A percentile compares a stretch with the other conserved stretches of the same genome.
Evolutionary conservation across 2,113 vertebrate genomes (phyloP).

Genomic region (Jaculus jaculus): DNA sequence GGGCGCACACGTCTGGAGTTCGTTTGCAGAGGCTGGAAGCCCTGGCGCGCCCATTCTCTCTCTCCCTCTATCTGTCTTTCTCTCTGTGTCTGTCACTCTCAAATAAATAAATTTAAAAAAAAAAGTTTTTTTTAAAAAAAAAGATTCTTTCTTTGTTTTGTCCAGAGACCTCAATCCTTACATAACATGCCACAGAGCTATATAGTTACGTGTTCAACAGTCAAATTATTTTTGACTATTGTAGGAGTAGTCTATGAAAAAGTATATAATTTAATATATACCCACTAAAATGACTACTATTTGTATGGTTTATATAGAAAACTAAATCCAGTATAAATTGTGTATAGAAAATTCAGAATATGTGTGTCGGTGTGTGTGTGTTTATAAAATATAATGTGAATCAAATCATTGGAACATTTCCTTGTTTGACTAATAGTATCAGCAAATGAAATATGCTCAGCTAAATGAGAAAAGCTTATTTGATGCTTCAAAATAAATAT

Average conservation of each 20-base stretch:
- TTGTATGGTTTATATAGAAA: neutral
- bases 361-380: too few relatives aligned
- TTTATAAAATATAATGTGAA: neutral
- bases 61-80: too few relatives aligned
- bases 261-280: neutral
- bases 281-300: neutral
- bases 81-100: too few relatives aligned
- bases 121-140: too few relatives aligned
- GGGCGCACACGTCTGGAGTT: too few relatives aligned
- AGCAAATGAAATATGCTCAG: conserved; percentile 21
- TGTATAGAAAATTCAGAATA: too few relatives aligned
- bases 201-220: neutral
- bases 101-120: too few relatives aligned
- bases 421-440: neutral
- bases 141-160: neutral
- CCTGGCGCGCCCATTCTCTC: too few relatives aligned
- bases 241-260: neutral
- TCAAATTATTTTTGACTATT: neutral
- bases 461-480: conserved; percentile 4
- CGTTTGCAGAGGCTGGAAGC: too few relatives aligned
- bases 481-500: neutral
- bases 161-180: neutral
- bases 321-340: neutral
- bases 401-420: neutral
- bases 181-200: neutral